Evolutionary conservation across 2,797 vertebrate genomes (phyloP), one percentile per base, ranked within the genome.

Genomic region (Graptemys geographica): DNA sequence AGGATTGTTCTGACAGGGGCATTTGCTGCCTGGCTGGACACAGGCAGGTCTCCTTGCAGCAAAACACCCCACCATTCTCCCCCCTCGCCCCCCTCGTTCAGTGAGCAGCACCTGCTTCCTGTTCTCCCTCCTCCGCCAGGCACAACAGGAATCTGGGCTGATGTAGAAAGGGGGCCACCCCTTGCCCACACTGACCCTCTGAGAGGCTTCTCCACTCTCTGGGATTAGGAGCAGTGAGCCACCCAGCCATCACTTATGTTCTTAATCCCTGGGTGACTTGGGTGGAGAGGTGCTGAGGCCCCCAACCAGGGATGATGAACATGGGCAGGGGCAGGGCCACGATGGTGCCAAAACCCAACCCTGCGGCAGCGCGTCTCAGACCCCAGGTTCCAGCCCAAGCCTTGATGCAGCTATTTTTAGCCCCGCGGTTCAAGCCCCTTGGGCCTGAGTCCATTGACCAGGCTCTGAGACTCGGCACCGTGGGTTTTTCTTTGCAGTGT

Each of bases 401-500:
- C 10, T 57, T 27, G 56, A 28, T 11, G 2, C 23, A 27, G 56
- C 5, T 57, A 27, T 57, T 57, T 56, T 28, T 6, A 31, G 12
- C 12, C 28, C 57, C 12, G 1, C 28, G 1, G 27, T 59, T 59
- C 25, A 5, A 59, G 56, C 6, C 57, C 31, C 3, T 1, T n/a
- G 62, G 18, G n/a, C 2, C 65, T 11, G 18, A 37, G 8, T n/a
- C 33, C n/a, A 37, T 19, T 37, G n/a, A n/a, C 15, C 1, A 3
- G 57, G 11, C 12, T 31, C 16, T n/a, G 33, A 19, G n/a, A 19
- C n/a, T n/a, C 18, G 3, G 65, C 33, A 2, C 18, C 13, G 6
- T 19, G 33, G 33, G 65, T 19, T 65, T 57, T 18, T 19, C 33
- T 37, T 37, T 37, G 65, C 65, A 69, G n/a, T 37, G n/a, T 19